Percentiles rank a stretch among this genome's conserved stretches.
Evolutionary conservation across 64 coral and sea anemone genomes (phyloP).

Genomic region (Acropora tenuis): DNA sequence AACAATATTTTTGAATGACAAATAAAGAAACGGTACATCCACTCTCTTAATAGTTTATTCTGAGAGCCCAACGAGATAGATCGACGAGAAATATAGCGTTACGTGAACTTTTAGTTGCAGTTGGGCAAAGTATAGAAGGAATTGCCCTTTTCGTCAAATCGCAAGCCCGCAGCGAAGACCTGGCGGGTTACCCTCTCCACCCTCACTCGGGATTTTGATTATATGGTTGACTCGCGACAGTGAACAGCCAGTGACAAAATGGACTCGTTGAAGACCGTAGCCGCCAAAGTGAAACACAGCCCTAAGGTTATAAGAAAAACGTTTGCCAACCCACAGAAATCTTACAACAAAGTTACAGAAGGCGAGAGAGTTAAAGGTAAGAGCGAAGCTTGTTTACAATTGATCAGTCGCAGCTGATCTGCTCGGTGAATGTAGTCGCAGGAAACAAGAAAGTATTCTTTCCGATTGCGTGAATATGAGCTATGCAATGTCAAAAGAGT

Average conservation of each 20-base stretch:
- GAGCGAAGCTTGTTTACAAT: neutral
- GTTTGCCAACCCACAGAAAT: conserved; percentile 26
- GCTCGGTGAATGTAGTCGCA: neutral
- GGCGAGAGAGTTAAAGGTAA: conserved; percentile 35
- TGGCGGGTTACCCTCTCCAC: neutral
- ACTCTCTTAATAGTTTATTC: neutral
- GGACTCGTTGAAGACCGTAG: conserved; percentile 76
- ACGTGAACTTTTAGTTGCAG: too few species aligned
- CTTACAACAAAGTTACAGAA: conserved; percentile 32
- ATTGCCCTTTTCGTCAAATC: too few species aligned
- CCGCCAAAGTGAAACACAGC: conserved; percentile 73
- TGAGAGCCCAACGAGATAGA: too few species aligned
- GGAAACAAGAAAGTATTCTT: neutral
- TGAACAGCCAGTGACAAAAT: neutral
- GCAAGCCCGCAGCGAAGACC: too few species aligned
- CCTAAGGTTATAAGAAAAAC: conserved; percentile 88
- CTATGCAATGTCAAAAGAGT: neutral
- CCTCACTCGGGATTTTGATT: neutral
- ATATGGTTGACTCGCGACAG: neutral
- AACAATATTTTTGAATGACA: neutral
- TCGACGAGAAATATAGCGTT: too few species aligned
- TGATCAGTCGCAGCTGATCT: too few species aligned
- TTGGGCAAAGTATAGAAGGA: too few species aligned
- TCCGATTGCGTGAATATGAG: neutral
- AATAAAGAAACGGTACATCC: neutral